Evolutionary conservation across 2,888 invertebrate genomes (phyloP), one percentile per base, ranked within the genome.

Genomic region (Chaetogeoica ovagalla): DNA sequence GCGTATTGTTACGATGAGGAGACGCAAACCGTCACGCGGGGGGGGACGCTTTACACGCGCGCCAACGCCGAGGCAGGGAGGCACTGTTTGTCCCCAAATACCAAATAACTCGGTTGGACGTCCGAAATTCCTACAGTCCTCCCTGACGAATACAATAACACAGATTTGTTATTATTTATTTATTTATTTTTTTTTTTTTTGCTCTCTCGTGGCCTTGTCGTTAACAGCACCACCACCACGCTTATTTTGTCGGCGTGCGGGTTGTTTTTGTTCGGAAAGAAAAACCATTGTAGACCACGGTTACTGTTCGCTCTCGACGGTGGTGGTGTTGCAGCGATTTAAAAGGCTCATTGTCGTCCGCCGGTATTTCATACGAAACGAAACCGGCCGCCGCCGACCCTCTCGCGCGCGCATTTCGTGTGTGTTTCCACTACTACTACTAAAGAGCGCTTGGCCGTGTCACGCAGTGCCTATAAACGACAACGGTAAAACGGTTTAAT

Each of bases 321-420:
- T 52, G 37, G 17, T 65, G 55, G 65, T 55, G 55, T 74, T 30
- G 2, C 1, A 2, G 2, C 30, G 30, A 4, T 30, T 30, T 30
- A 30, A 74, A 65, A 74, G 65, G 74, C 55, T 37, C 30, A 74
- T 74, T 74, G 74, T 74, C 65, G 63, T 74, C 30, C 30, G 30
- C 30, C 2, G 30, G 1, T 30, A 30, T 30, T 30, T 30, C 4
- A 30, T 4, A 30, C 30, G 4, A 30, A 30, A 2, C 2, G 30
- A 30, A 30, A 2, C 30, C 30, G 30, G 4, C 30, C 30, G 2
- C 30, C 30, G n/a, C n/a, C n/a, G n/a, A n/a, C n/a, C n/a, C n/a
- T n/a, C n/a, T n/a, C n/a, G n/a, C n/a, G n/a, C 30, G 30, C 30
- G 30, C 30, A 30, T 4, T 1, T 30, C 30, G 4, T 30, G 30